Conservation (phyloP, 1,140 invertebrate species). For the Plodia interpunctella region DNA sequence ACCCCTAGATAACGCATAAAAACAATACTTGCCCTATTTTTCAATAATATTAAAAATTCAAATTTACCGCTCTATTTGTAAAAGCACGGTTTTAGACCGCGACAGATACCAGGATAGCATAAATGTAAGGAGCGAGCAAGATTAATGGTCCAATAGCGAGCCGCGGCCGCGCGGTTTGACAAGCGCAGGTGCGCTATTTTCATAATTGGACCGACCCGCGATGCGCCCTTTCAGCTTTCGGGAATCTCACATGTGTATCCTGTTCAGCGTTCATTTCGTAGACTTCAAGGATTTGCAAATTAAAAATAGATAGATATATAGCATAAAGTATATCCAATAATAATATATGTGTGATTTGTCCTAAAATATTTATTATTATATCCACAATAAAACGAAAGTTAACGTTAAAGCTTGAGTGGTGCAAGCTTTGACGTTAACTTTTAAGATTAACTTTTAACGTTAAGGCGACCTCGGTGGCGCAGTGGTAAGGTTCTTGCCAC, state of each 20-base stretch:
- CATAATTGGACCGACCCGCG: slow-evolving; percentile 71
- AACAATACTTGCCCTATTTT: no score
- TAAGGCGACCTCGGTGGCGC: no score
- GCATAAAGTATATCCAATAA: no score
- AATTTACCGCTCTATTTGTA: slow-evolving; percentile 19
- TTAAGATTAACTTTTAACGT: no score
- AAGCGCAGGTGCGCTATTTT: slow-evolving; percentile 75
- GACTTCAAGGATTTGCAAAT: neutral
- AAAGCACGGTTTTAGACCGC: slow-evolving; percentile 43
- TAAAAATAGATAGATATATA: neutral
- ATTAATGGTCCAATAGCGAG: slow-evolving; percentile 67
- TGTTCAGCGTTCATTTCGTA: neutral
- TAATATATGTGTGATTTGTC: no score
- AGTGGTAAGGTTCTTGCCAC: no score
- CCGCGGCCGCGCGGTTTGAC: slow-evolving; percentile 65
- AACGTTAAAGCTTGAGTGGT: no score
- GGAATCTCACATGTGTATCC: slow-evolving; percentile 33
- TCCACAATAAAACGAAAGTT: no score
- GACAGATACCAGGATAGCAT: slow-evolving; percentile 42
- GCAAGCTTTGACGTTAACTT: no score
- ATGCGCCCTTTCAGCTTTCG: slow-evolving; percentile 62
- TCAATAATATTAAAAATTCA: neutral
- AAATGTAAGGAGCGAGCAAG: slow-evolving; percentile 67
- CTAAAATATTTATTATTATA: no score
- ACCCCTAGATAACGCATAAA: no score